These are phyloP conservation scores for Tetrapedia diversipes DNA, from an alignment of 2,888 invertebrate species.

Conservation along the genomic window DNA sequence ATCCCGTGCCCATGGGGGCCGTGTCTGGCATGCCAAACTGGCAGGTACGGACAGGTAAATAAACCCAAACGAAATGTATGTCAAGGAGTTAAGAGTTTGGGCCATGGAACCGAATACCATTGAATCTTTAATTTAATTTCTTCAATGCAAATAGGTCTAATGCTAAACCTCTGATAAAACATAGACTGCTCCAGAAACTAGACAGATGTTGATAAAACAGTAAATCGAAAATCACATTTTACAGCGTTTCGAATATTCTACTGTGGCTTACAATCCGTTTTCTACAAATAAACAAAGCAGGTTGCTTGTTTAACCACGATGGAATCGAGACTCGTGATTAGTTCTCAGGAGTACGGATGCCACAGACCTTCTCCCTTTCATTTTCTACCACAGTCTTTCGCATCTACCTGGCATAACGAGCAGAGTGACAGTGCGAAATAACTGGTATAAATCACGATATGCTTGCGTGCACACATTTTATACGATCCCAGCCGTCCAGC, in stretches of 20 bases:
- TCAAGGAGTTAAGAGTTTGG: too few relatives aligned
- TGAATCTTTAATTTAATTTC: too few relatives aligned
- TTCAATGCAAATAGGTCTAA: too few relatives aligned
- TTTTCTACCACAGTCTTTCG: constrained; percentile 52
- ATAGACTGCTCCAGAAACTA: background rate
- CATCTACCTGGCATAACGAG: constrained; percentile 60
- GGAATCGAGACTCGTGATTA: constrained; percentile 22
- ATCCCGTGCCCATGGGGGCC: too few relatives aligned
- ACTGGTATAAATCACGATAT: constrained; percentile 72
- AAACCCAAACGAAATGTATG: too few relatives aligned
- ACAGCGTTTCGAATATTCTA: too few relatives aligned
- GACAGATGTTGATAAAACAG: background rate
- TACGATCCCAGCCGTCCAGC: constrained; percentile 58
- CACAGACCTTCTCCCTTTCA: constrained; percentile 41
- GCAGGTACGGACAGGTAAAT: too few relatives aligned
- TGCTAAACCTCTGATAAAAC: too few relatives aligned
- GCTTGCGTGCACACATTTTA: constrained; percentile 63
- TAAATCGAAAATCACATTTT: background rate
- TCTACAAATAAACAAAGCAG: background rate
- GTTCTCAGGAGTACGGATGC: constrained; percentile 1
- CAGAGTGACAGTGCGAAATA: constrained; percentile 66
- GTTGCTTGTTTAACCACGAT: constrained; percentile 14
- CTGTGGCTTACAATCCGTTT: background rate
- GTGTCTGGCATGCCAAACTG: too few relatives aligned
- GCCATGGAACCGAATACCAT: too few relatives aligned